Conservation (phyloP, 2,113 vertebrate genomes). For the Caranx ignobilis region DNA sequence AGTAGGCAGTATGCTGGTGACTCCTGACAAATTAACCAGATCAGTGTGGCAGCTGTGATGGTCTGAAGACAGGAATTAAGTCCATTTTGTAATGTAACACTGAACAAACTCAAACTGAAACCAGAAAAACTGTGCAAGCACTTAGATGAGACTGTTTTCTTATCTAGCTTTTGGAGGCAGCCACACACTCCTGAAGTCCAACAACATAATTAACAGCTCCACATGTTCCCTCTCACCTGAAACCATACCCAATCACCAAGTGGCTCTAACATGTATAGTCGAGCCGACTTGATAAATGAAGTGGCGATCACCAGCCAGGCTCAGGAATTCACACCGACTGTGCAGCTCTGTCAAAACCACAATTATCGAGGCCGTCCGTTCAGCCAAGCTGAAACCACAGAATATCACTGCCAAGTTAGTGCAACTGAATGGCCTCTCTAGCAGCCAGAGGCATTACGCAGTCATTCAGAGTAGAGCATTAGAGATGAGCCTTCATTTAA, state of each 20-base stretch:
- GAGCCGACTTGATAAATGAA: slow-evolving; percentile 41
- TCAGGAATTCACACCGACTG: slow-evolving; percentile 54
- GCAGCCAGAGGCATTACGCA: slow-evolving; percentile 30
- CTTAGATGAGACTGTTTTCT: slow-evolving; percentile 35
- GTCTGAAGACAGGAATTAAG: background rate
- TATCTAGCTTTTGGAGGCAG: background rate
- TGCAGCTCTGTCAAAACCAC: slow-evolving; percentile 58
- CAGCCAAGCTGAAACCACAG: slow-evolving; percentile 56
- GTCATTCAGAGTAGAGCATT: slow-evolving; percentile 6
- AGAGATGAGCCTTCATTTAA: slow-evolving; percentile 25
- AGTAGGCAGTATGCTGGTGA: background rate
- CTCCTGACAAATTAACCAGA: background rate
- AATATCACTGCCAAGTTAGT: slow-evolving; percentile 50
- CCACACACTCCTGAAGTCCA: background rate
- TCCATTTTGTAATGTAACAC: slow-evolving; percentile 19
- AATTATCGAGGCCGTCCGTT: slow-evolving; percentile 59
- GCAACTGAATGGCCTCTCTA: slow-evolving; percentile 51
- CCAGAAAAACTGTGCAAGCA: slow-evolving; percentile 15
- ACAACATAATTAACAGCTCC: slow-evolving; percentile 40
- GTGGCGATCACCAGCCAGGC: slow-evolving; percentile 31
- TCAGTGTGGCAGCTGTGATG: background rate
- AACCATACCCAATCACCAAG: slow-evolving; percentile 7
- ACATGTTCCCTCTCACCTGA: slow-evolving; percentile 31
- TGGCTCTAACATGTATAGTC: background rate
- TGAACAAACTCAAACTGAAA: slow-evolving; percentile 54